These are phyloP conservation scores for Napeogenes sylphis DNA, from an alignment of 2,888 invertebrate species.

Conservation along the genomic window DNA sequence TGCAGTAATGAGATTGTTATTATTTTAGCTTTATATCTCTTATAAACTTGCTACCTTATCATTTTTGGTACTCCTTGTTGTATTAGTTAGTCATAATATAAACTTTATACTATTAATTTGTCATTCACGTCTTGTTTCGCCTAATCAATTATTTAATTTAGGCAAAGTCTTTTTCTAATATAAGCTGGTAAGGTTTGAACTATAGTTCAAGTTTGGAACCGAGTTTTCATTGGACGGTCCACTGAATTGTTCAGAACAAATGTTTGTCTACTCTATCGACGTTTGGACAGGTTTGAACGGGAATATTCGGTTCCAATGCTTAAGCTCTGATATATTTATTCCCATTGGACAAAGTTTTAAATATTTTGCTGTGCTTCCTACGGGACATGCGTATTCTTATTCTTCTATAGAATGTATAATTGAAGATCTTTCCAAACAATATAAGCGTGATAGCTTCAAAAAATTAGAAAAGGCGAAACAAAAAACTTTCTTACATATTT, in stretches of 20 bases:
- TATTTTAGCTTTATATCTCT: neutral
- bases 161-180: conserved; percentile 1
- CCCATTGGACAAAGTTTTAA: conserved; percentile 14
- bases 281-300: conserved; percentile 35
- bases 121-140: too few species aligned
- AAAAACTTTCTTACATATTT: too few species aligned
- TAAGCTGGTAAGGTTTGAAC: conserved; percentile 8
- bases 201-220: conserved; percentile 29
- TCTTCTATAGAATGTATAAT: neutral
- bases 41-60: neutral
- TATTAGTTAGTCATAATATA: too few species aligned
- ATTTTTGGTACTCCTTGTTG: neutral
- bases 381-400: neutral
- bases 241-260: conserved; percentile 32
- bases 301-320: conserved; percentile 30
- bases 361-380: neutral
- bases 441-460: too few species aligned
- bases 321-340: conserved; percentile 30
- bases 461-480: too few species aligned
- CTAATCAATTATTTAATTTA: neutral
- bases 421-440: neutral
- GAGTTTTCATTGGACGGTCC: conserved; percentile 31
- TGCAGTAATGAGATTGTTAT: neutral
- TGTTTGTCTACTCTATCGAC: conserved; percentile 35
- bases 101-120: too few species aligned